Conservation (phyloP, 2,888 invertebrate species). For the Dichetophora obliterata region DNA sequence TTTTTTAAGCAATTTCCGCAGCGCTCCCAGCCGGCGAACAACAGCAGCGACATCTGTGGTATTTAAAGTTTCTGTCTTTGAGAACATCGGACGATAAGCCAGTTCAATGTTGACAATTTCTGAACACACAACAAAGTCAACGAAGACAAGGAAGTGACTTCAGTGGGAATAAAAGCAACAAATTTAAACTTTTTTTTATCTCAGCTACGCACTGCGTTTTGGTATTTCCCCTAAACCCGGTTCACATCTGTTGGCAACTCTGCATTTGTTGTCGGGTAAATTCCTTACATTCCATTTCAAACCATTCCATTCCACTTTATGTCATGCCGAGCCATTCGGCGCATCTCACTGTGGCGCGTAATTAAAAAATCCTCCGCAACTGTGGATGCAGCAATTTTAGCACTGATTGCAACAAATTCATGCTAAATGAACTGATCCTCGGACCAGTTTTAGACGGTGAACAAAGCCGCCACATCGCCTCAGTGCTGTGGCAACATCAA, state of each 20-base stretch:
- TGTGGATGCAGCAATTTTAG: constrained; percentile 45
- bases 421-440: constrained; percentile 57
- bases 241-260: constrained; percentile 28
- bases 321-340: background rate
- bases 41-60: constrained; percentile 52
- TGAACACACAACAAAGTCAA: background rate
- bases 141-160: background rate
- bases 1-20: constrained; percentile 57
- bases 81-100: background rate
- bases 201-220: too few species aligned
- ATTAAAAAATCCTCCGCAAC: constrained; percentile 45
- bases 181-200: too few species aligned
- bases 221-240: constrained; percentile 14
- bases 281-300: background rate
- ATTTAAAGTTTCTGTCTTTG: constrained; percentile 46
- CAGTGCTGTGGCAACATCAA: background rate
- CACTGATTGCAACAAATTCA: constrained; percentile 63
- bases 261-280: constrained; percentile 31
- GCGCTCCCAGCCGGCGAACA: constrained; percentile 45
- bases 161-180: background rate
- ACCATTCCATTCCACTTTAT: constrained; percentile 6
- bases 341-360: constrained; percentile 20
- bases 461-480: background rate
- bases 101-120: constrained; percentile 39
- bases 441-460: background rate